A percentile compares a stretch with the other conserved stretches of the same genome.
phyloP scores from a whole-genome alignment of 1,140 invertebrate genomes.

The Amyelois transitella region DNA sequence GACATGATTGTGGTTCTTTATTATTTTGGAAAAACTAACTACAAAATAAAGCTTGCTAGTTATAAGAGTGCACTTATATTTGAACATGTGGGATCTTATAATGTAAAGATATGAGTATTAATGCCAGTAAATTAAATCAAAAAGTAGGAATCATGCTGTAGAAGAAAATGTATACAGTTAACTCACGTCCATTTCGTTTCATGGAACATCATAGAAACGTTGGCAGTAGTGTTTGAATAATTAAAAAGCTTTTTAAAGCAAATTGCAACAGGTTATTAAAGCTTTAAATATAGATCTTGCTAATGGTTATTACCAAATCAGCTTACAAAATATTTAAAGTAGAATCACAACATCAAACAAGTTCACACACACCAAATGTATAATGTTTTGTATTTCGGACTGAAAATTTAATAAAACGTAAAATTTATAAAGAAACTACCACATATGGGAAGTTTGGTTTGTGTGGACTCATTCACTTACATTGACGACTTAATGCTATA shows the following conservation, averaged over 20 bases:
- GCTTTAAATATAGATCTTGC: conserved; percentile 10
- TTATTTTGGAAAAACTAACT: too few species aligned
- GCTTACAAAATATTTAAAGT: background rate
- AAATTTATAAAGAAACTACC: background rate
- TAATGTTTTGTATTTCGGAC: background rate
- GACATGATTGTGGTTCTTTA: too few species aligned
- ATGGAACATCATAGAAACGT: conserved; percentile 44
- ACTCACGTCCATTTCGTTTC: conserved; percentile 56
- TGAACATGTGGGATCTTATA: too few species aligned
- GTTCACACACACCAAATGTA: conserved; percentile 4
- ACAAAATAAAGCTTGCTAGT: too few species aligned
- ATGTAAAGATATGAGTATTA: too few species aligned
- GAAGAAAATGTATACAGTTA: background rate
- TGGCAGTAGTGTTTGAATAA: background rate
- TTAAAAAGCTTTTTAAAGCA: background rate
- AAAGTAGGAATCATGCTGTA: background rate
- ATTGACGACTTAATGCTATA: conserved; percentile 60
- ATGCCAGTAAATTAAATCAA: background rate
- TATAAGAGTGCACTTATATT: too few species aligned
- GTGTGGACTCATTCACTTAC: conserved; percentile 43
- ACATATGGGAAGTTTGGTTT: conserved; percentile 23
- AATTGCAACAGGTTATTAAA: background rate
- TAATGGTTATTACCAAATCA: conserved; percentile 1
- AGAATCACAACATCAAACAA: conserved; percentile 7
- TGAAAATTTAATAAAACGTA: background rate